A percentile compares a stretch with the other conserved stretches of the same genome.
Conservation (phyloP, 2,888 invertebrate genomes). For the Xestia ashworthii region DNA sequence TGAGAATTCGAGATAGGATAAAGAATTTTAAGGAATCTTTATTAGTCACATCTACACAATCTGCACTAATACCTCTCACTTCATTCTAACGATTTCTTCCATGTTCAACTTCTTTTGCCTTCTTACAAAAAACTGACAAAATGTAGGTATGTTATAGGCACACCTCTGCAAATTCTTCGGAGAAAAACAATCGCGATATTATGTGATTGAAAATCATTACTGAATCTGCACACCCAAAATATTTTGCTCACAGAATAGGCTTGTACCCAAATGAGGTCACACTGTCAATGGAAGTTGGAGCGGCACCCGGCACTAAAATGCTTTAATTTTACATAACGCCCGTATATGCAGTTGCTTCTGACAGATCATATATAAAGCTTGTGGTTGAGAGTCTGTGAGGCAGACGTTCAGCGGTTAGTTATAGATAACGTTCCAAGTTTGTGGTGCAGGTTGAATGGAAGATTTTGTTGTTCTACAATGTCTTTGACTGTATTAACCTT, state of each 20-base stretch:
- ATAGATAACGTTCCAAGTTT: conserved; percentile 13
- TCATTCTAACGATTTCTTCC: background rate
- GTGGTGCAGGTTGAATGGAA: background rate
- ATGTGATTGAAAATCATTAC: background rate
- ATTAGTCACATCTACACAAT: background rate
- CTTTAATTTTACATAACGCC: conserved; percentile 77
- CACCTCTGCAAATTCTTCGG: background rate
- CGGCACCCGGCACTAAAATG: conserved; percentile 66
- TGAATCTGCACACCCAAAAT: conserved; percentile 5
- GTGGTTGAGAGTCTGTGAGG: conserved; percentile 1
- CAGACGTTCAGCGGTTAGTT: conserved; percentile 2
- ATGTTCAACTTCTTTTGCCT: background rate
- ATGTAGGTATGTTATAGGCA: background rate
- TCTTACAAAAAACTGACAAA: background rate
- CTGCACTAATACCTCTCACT: background rate
- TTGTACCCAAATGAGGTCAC: conserved; percentile 69
- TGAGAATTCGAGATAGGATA: background rate
- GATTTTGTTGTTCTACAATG: background rate
- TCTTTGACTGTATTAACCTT: background rate
- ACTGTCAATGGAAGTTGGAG: conserved; percentile 70
- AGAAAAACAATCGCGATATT: background rate
- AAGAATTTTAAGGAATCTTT: background rate
- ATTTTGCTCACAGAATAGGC: conserved; percentile 67
- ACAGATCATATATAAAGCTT: conserved; percentile 45
- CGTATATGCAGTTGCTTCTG: conserved; percentile 44